phyloP scores from a whole-genome alignment of 30 jellyfish, hydroid and myxozoan genomes.

The Pelagia noctiluca region DNA sequence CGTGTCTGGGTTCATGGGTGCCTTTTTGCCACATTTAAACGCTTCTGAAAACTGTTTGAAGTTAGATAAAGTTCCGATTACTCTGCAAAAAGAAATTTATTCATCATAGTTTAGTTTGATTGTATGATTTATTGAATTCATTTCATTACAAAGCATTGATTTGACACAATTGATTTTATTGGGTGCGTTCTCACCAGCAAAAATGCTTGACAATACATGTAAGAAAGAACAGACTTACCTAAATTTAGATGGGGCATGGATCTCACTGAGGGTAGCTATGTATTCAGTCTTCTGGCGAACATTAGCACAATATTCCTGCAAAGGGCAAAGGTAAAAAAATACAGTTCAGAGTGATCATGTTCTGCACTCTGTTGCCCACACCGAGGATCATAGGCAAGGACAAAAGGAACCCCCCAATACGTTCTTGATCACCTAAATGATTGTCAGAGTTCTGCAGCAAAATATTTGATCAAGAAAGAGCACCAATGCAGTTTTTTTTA shows the following conservation, averaged over 20 bases:
- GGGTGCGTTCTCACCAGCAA: background rate
- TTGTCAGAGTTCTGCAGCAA: too few species aligned
- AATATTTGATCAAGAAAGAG: too few species aligned
- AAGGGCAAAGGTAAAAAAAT: background rate
- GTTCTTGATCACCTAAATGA: too few species aligned
- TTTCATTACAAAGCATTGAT: too few species aligned
- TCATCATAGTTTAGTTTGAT: too few species aligned
- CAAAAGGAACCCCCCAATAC: too few species aligned
- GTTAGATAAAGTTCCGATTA: slow-evolving; percentile 90
- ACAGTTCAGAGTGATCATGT: background rate
- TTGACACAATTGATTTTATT: too few species aligned
- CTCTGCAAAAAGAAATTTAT: slow-evolving; percentile 55
- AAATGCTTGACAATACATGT: background rate
- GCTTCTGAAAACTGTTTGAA: slow-evolving; percentile 80
- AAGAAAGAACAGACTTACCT: slow-evolving; percentile 55
- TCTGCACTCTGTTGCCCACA: too few species aligned
- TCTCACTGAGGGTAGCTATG: slow-evolving; percentile 96
- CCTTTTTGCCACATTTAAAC: slow-evolving; percentile 58
- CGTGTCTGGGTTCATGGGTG: slow-evolving; percentile 79
- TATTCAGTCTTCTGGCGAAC: slow-evolving; percentile 91
- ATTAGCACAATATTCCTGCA: slow-evolving; percentile 97
- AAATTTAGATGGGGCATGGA: slow-evolving; percentile 95
- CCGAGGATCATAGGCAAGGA: too few species aligned
- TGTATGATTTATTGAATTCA: too few species aligned
- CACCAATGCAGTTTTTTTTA: too few species aligned